A percentile compares a stretch with the other conserved stretches of the same genome.
phyloP scores from a whole-genome alignment of 1,140 invertebrate species.

The Chelonus insularis region DNA sequence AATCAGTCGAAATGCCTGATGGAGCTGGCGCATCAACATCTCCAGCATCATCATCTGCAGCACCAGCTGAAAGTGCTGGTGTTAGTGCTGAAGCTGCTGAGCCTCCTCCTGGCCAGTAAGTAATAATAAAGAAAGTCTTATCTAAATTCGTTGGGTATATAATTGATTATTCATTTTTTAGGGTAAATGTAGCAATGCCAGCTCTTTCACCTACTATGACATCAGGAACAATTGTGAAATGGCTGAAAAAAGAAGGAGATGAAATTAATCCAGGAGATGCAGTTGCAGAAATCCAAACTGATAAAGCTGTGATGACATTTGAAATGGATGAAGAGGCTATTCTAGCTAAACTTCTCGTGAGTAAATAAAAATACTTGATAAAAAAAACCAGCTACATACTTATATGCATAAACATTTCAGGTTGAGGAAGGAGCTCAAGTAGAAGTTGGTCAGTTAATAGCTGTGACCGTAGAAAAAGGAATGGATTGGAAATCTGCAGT shows the following conservation, averaged over 20 bases:
- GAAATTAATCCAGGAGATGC: slow-evolving; percentile 78
- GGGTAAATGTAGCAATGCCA: slow-evolving; percentile 67
- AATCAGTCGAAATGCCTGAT: slow-evolving; percentile 57
- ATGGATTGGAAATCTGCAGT: slow-evolving; percentile 52
- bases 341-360: slow-evolving; percentile 84
- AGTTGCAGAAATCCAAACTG: slow-evolving; percentile 98
- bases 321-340: slow-evolving; percentile 98
- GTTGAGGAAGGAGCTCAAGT: slow-evolving; percentile 77
- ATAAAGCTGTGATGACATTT: slow-evolving; percentile 99
- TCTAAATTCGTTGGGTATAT: background rate
- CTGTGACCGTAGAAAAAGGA: slow-evolving; percentile 80
- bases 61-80: background rate
- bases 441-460: slow-evolving; percentile 83
- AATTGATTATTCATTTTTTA: slow-evolving; percentile 28
- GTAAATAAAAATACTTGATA: too few species aligned
- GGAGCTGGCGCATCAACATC: slow-evolving; percentile 19
- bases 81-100: background rate
- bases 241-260: slow-evolving; percentile 97
- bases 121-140: background rate
- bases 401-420: slow-evolving; percentile 49
- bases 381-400: too few species aligned
- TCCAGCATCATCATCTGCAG: slow-evolving; percentile 1
- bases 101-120: slow-evolving; percentile 48
- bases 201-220: slow-evolving; percentile 99
- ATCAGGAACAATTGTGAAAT: slow-evolving; percentile 91